A percentile compares a stretch with the other conserved stretches of the same genome.
phyloP scores from a whole-genome alignment of 2,888 invertebrate species.

The Sipha maydis region DNA sequence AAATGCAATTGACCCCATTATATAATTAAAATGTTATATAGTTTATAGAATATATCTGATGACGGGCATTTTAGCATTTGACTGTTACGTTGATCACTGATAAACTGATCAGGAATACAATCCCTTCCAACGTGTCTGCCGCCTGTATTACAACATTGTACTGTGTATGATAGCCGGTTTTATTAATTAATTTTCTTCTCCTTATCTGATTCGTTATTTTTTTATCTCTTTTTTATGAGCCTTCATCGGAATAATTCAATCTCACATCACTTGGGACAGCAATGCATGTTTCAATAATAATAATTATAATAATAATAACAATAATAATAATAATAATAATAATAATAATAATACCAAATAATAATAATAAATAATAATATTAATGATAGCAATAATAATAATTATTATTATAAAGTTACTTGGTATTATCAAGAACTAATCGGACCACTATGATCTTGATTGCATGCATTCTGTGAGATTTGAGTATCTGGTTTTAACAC shows the following conservation, averaged over 20 bases:
- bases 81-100: slow-evolving; percentile 6
- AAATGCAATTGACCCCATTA: neutral
- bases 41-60: slow-evolving; percentile 4
- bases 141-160: neutral
- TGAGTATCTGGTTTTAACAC: slow-evolving; percentile 30
- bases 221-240: slow-evolving; percentile 23
- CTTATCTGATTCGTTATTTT: slow-evolving; percentile 45
- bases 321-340: no score
- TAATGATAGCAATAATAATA: no score
- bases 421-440: neutral
- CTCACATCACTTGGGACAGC: slow-evolving; percentile 10
- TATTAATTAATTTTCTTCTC: slow-evolving; percentile 47
- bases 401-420: neutral
- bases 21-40: neutral
- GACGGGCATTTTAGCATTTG: slow-evolving; percentile 24
- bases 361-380: no score
- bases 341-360: no score
- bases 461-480: slow-evolving; percentile 15
- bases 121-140: neutral
- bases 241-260: slow-evolving; percentile 35
- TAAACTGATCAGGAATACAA: neutral
- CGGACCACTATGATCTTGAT: slow-evolving; percentile 21
- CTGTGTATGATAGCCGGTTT: slow-evolving; percentile 31
- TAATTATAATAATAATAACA: neutral
- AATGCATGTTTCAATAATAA: slow-evolving; percentile 6